Conservation (phyloP, 2,888 invertebrate species). For the Ophraella communa region DNA sequence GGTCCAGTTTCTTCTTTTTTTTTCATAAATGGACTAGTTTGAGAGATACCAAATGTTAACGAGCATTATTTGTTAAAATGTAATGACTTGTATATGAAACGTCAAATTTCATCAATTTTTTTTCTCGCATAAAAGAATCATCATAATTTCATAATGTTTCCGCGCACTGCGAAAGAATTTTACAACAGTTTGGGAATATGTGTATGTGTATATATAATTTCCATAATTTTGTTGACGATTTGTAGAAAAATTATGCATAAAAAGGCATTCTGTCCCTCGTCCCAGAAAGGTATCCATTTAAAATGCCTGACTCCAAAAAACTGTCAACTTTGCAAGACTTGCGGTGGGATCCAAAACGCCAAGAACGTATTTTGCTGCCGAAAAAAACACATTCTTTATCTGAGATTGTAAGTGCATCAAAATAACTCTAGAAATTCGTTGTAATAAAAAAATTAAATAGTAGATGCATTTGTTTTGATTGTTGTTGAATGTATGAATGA, state of each 20-base stretch:
- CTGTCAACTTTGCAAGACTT: neutral
- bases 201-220: no score
- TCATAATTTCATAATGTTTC: no score
- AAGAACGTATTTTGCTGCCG: neutral
- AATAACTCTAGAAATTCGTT: no score
- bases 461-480: no score
- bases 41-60: neutral
- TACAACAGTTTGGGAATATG: no score
- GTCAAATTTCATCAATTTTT: no score
- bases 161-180: no score
- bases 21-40: neutral
- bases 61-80: neutral
- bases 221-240: no score
- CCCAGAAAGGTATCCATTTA: neutral
- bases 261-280: neutral
- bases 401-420: no score
- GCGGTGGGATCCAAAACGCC: neutral
- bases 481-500: no score
- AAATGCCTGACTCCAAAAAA: neutral
- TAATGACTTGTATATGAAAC: neutral
- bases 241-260: neutral
- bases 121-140: no score
- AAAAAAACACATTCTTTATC: neutral
- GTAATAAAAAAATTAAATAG: no score
- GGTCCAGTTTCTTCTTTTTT: neutral